Evolutionary conservation across 1,140 invertebrate species (phyloP), one percentile per base, ranked within the genome.

Genomic region (Drosophila micromelanica): DNA sequence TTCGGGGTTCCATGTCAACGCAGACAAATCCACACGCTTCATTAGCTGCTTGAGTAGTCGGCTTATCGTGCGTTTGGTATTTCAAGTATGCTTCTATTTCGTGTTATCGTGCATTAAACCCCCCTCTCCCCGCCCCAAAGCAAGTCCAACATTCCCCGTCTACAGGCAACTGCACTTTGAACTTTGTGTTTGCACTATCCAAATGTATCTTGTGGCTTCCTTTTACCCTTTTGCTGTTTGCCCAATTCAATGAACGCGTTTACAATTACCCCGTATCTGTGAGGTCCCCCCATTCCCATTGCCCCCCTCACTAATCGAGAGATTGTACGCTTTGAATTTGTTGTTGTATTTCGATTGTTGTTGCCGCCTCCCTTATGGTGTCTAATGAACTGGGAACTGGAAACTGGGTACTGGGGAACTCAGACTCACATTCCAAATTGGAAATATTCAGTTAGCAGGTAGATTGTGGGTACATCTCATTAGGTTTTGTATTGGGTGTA

Each of bases 31-130:
- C 32, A 35, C 60, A 65, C 62, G 32, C 27, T 63, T 71, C 76
- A 71, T 70, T 64, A 76, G 57, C 54, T 61, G 8, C 35, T 48
- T 48, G 32, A 54, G 17, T 37, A 17, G 68, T 7, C 27, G n/a
- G 35, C 59, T 79, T 71, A 72, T 73, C 68, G 7, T 35, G 0
- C 8, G 65, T 51, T 23, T 48, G 72, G 12, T 51, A 46, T 51
- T 72, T 71, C 72, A 62, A 82, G 67, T 69, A 60, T 15, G 48
- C 46, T 9, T 54, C 42, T 5, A 27, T 30, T 60, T 38, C 27
- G 23, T 32, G 37, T 85, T 87, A 87, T 87, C 82, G 84, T 78
- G n/a, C 84, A 68, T 79, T 87, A 76, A 82, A 79, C 82, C 13
- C 13, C 43, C 15, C 15, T 5, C 64, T n/a, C n/a, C n/a, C n/a